Base-by-base conservation (phyloP, 2,113 vertebrate genomes). In the Myxocyprinus asiaticus region DNA sequence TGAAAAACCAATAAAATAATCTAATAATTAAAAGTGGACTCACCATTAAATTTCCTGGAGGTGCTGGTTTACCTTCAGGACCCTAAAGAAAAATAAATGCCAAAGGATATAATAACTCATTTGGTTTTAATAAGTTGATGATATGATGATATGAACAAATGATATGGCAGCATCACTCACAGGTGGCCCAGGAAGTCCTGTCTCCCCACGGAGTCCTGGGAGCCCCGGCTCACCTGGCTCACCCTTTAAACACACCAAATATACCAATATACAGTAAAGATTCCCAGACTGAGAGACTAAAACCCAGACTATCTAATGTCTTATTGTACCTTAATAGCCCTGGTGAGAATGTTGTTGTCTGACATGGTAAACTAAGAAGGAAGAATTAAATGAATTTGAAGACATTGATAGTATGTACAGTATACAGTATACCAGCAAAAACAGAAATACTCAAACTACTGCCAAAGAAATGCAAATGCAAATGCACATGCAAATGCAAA, bases 301-400 rank as follows among this genome's bases (percentile, higher is more conserved):
- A 33, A 33, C 22, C 22, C 22, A 33, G 22, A 33, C 22, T 33
- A 33, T 33, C 22, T 33, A 33, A 33, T 33, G 22, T 56, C 45
- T 4, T 65, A 2, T 6, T 33, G 64, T 90, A 94, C 95, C 94
- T 94, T 95, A 64, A 94, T 88, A 0, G 90, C 92, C 89, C 92
- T 93, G 82, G 91, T 87, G 69, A 88, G 66, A 11, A 93, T 11
- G 61, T 53, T 91, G 84, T 86, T 91, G 67, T 94, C 91, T 76
- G 85, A 71, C 17, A 79, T 59, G 53, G 88, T 80, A 77, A 94
- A 59, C 86, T 45, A 61, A 48, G 67, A 84, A 0, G 67, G 67
- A 68, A 48, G 44, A 15, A 51, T n/a, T 48, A 6, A 47, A 47
- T 10, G 14, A 42, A 43, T 17, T 5, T 76, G 7, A 17, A 67